Percentiles rank a stretch among this genome's conserved stretches.
These are phyloP conservation scores for Argyresthia goedartella DNA, from an alignment of 2,888 invertebrate species.

Conservation along the genomic window DNA sequence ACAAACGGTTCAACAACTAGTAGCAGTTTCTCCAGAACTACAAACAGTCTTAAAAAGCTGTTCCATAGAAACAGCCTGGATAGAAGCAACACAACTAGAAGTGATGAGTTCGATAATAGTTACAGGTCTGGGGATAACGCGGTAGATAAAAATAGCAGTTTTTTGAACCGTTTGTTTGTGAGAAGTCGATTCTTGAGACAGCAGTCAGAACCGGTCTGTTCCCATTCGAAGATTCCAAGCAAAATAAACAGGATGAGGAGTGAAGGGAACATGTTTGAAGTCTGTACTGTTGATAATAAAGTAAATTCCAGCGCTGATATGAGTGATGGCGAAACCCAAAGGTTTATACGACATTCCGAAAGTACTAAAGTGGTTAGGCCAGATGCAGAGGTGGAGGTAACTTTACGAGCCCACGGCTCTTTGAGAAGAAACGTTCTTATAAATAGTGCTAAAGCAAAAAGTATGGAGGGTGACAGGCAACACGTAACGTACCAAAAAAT, in stretches of 20 bases:
- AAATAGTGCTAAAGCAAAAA: conserved; percentile 56
- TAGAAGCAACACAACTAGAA: conserved; percentile 21
- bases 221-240: conserved; percentile 30
- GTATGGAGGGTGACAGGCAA: conserved; percentile 40
- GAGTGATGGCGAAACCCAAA: conserved; percentile 21
- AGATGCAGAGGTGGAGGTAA: conserved; percentile 33
- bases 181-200: conserved; percentile 48
- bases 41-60: conserved; percentile 67
- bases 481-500: conserved; percentile 48
- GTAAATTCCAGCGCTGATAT: conserved; percentile 10
- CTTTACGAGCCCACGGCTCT: conserved; percentile 40
- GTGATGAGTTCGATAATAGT: conserved; percentile 23
- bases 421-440: conserved; percentile 63
- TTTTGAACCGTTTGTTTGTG: conserved; percentile 47
- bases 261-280: conserved; percentile 44
- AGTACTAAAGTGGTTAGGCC: conserved; percentile 21
- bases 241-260: conserved; percentile 48
- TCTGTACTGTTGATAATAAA: conserved; percentile 22
- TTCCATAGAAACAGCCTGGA: conserved; percentile 58
- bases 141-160: conserved; percentile 24
- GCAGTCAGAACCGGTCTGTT: conserved; percentile 52
- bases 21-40: conserved; percentile 72
- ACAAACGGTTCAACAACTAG: conserved; percentile 74
- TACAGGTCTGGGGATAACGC: conserved; percentile 9
- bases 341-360: conserved; percentile 52